Percentiles rank a stretch among this genome's conserved stretches.
Conservation (phyloP, 2,888 invertebrate genomes). For the Malthinus seriepunctatus region DNA sequence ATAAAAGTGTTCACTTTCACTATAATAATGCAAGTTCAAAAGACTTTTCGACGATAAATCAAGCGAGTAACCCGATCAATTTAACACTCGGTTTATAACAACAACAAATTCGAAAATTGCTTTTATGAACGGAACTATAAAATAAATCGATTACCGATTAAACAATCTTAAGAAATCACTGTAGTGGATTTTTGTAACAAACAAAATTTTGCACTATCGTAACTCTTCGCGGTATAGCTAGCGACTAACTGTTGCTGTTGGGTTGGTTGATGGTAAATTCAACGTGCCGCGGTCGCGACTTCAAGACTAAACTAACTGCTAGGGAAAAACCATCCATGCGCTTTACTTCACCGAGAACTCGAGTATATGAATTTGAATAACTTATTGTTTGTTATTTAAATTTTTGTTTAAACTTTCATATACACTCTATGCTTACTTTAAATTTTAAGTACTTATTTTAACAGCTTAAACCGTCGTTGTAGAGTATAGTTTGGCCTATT, state of each 20-base stretch:
- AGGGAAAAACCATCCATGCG: too few species aligned
- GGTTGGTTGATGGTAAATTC: too few species aligned
- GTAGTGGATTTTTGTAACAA: conserved; percentile 7
- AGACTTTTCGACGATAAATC: conserved; percentile 30
- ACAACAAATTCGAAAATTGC: not conserved
- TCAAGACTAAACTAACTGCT: not conserved
- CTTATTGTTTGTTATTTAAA: too few species aligned
- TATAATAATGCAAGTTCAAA: conserved; percentile 20
- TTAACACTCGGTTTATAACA: conserved; percentile 2
- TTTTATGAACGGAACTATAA: too few species aligned
- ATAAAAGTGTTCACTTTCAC: conserved; percentile 33
- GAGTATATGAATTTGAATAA: too few species aligned
- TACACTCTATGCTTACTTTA: too few species aligned
- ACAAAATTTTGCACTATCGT: conserved; percentile 16
- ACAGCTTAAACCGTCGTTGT: too few species aligned
- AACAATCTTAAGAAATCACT: conserved; percentile 23
- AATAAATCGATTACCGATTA: not conserved
- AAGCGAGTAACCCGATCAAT: conserved; percentile 25
- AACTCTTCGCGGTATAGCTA: conserved; percentile 33
- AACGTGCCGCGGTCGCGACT: conserved; percentile 35
- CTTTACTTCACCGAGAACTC: too few species aligned
- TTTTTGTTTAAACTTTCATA: too few species aligned
- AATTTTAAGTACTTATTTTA: too few species aligned
- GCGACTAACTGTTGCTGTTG: conserved; percentile 16
- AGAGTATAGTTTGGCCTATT: too few species aligned